A percentile compares a stretch with the other conserved stretches of the same genome.
Evolutionary conservation across 2,113 vertebrate species (phyloP).

Genomic region (Macrotus californicus): DNA sequence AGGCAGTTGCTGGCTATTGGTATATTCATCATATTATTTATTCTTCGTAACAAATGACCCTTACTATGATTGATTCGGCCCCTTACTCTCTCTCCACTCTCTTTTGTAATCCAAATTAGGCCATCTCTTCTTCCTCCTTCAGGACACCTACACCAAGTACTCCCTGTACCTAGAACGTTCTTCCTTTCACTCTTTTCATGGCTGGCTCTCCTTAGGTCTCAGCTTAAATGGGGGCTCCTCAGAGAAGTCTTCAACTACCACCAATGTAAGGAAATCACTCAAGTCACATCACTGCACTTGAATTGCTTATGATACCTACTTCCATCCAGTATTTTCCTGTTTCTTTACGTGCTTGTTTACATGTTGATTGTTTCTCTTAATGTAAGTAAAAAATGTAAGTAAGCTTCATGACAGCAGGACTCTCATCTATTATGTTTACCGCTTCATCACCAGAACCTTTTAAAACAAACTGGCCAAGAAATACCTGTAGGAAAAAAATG

Average conservation of each 20-base stretch:
- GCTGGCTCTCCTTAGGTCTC: not conserved
- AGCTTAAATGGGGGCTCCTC: not conserved
- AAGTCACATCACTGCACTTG: not conserved
- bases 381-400: not conserved
- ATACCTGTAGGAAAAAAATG: not conserved
- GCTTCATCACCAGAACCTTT: not conserved
- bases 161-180: not conserved
- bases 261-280: not conserved
- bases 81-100: not conserved
- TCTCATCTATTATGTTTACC: not conserved
- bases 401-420: not conserved
- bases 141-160: not conserved
- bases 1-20: not conserved
- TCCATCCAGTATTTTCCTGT: not conserved
- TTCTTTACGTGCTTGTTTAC: not conserved
- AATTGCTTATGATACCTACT: not conserved
- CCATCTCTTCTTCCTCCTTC: not conserved
- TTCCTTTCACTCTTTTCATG: not conserved
- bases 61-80: not conserved
- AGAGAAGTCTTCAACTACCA: not conserved
- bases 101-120: not conserved
- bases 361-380: not conserved
- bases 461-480: not conserved
- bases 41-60: not conserved
- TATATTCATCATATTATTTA: not conserved